Conservation (phyloP, 1,140 invertebrate species). For the Eumeta japonica region DNA sequence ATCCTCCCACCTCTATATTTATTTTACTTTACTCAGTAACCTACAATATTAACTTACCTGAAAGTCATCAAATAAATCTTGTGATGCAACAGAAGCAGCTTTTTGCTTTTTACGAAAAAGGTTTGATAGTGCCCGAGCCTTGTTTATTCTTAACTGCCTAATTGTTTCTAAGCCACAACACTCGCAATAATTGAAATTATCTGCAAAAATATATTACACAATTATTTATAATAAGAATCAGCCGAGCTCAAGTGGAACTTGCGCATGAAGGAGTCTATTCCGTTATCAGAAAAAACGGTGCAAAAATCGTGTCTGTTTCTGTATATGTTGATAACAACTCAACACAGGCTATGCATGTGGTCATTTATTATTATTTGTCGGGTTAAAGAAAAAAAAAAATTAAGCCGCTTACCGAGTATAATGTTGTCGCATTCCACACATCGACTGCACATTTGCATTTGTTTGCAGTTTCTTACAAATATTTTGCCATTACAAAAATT, state of each 20-base stretch:
- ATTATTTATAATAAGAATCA: slow-evolving; percentile 10
- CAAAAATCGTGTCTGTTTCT: slow-evolving; percentile 16
- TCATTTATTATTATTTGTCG: slow-evolving; percentile 16
- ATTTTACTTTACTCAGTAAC: slow-evolving; percentile 12
- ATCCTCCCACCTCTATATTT: slow-evolving; percentile 10
- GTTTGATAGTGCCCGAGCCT: slow-evolving; percentile 14
- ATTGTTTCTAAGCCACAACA: too few relatives aligned
- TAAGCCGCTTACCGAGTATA: slow-evolving; percentile 17
- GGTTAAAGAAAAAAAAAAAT: slow-evolving; percentile 16
- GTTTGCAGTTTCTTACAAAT: too few relatives aligned
- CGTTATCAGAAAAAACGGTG: slow-evolving; percentile 13
- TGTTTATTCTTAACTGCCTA: too few relatives aligned
- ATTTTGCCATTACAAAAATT: too few relatives aligned
- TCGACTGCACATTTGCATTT: slow-evolving; percentile 16
- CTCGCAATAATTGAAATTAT: too few relatives aligned
- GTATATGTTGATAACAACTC: slow-evolving; percentile 11
- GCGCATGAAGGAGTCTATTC: slow-evolving; percentile 11
- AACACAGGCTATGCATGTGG: slow-evolving; percentile 13
- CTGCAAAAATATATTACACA: too few relatives aligned
- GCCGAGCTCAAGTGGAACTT: slow-evolving; percentile 14
- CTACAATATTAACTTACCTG: slow-evolving; percentile 14
- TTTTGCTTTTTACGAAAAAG: slow-evolving; percentile 14
- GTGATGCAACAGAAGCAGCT: slow-evolving; percentile 10
- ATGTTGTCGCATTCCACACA: too few relatives aligned
- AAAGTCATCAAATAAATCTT: slow-evolving; percentile 16